Evolutionary conservation across 2,797 vertebrate genomes (phyloP).

Genomic region (Alca torda): DNA sequence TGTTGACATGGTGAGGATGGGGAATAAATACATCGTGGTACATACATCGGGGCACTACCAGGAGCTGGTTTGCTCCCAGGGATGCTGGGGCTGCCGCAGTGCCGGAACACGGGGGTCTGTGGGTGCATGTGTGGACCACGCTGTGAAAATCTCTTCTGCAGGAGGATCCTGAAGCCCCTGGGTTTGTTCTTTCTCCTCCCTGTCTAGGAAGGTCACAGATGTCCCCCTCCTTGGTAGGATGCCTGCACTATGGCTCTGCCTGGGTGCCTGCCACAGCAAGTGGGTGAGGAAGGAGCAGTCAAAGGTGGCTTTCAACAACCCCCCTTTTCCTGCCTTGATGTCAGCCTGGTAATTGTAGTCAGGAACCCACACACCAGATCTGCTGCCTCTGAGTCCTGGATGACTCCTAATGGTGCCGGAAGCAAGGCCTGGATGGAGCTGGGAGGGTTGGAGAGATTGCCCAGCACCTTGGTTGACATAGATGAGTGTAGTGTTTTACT

Average conservation of each 20-base stretch:
- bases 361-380: neutral
- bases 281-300: neutral
- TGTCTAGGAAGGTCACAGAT: neutral
- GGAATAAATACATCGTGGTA: neutral
- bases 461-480: neutral
- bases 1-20: neutral
- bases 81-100: neutral
- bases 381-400: rapidly evolving
- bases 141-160: neutral
- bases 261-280: neutral
- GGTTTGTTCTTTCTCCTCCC: neutral
- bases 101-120: rapidly evolving
- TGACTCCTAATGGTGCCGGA: neutral
- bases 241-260: neutral
- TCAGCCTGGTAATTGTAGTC: neutral
- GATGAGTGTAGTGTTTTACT: neutral
- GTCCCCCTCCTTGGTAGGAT: rapidly evolving
- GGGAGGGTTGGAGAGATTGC: neutral
- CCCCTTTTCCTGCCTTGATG: neutral
- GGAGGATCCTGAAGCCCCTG: neutral
- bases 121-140: rapidly evolving
- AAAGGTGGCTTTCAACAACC: neutral
- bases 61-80: neutral
- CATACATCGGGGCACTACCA: neutral
- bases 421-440: neutral